Conservation (phyloP, 1,140 invertebrate genomes). For the Tribolium madens region DNA sequence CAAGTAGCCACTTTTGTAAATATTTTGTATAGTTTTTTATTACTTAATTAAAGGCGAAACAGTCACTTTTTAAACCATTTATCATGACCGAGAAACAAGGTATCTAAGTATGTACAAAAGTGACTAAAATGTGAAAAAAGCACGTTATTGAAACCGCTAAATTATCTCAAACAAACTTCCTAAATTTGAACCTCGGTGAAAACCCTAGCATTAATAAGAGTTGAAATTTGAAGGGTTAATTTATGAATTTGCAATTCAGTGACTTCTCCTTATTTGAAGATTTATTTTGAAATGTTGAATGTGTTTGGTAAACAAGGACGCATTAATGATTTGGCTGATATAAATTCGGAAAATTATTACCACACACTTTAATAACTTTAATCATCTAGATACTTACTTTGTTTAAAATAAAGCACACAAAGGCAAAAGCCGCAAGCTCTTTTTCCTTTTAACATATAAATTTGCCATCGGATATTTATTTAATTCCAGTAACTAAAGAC, state of each 20-base stretch:
- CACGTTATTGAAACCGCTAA: background rate
- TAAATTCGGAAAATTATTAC: conserved; percentile 1
- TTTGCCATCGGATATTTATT: conserved; percentile 6
- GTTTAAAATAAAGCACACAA: background rate
- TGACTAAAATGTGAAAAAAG: conserved; percentile 9
- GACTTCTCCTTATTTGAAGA: conserved; percentile 1
- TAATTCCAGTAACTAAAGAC: background rate
- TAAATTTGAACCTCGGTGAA: background rate
- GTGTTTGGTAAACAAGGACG: background rate
- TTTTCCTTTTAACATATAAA: conserved; percentile 3
- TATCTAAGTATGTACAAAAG: background rate
- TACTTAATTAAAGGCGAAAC: too few relatives aligned
- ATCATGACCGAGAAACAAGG: too few relatives aligned
- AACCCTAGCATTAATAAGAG: background rate
- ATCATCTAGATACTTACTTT: background rate
- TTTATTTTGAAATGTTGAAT: background rate
- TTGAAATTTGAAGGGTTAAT: conserved; percentile 6
- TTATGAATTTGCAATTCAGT: background rate
- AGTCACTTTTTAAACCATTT: too few relatives aligned
- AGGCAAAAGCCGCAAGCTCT: background rate
- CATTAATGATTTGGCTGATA: background rate
- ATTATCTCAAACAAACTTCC: background rate
- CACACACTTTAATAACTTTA: conserved; percentile 15
- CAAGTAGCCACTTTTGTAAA: too few relatives aligned
- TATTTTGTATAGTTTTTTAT: too few relatives aligned